These are phyloP conservation scores for Albula goreensis DNA, from an alignment of 2,113 vertebrate species.

Conservation along the genomic window DNA sequence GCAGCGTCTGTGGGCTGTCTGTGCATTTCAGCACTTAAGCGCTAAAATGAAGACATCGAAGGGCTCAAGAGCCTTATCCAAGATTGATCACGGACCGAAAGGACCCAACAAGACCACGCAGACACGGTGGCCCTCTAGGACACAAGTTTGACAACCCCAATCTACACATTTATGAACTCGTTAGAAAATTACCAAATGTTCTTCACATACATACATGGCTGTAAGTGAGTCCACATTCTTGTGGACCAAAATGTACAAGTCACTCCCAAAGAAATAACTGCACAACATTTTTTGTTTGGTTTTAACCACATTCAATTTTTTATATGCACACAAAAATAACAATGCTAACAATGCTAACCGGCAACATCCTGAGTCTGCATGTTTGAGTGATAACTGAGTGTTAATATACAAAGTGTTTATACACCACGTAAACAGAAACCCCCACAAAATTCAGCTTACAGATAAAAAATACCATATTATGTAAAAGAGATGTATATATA, in stretches of 20 bases:
- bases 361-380: background rate
- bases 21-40: too few species aligned
- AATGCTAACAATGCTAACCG: background rate
- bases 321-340: conserved; percentile 40
- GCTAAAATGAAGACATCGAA: too few species aligned
- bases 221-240: background rate
- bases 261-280: too few species aligned
- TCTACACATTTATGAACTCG: too few species aligned
- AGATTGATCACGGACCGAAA: too few species aligned
- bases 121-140: too few species aligned
- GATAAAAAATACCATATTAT: background rate
- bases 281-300: conserved; percentile 19
- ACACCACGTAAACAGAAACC: conserved; percentile 12
- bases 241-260: background rate
- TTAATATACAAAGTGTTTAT: conserved; percentile 26
- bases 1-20: too few species aligned
- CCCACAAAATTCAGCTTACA: background rate
- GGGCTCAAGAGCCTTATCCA: too few species aligned
- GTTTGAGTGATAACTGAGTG: background rate
- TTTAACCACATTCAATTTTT: conserved; percentile 39
- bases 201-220: background rate
- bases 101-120: too few species aligned
- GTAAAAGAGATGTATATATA: background rate
- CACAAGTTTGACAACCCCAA: too few species aligned
- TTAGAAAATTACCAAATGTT: too few species aligned